Evolutionary conservation across 2,113 vertebrate genomes (phyloP).

Genomic region (Myotis brandtii): DNA sequence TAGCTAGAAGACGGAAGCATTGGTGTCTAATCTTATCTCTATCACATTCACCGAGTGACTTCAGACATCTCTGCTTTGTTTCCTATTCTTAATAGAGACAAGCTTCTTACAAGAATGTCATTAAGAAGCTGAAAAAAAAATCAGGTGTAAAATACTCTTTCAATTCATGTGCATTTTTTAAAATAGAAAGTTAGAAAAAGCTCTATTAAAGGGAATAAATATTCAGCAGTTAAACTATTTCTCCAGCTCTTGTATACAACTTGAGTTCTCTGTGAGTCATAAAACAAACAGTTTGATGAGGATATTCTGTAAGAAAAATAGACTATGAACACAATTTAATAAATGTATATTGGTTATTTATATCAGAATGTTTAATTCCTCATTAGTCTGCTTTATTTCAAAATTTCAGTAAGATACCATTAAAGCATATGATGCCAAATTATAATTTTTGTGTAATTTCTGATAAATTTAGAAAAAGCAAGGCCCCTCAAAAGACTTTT

Average conservation of each 20-base stretch:
- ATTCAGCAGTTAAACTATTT: not conserved
- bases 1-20: not conserved
- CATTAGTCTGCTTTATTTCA: conserved; percentile 11
- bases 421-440: conserved; percentile 15
- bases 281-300: not conserved
- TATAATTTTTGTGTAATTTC: conserved; percentile 31
- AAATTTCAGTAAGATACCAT: conserved; percentile 1
- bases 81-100: not conserved
- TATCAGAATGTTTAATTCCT: conserved; percentile 35
- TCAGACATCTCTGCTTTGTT: not conserved
- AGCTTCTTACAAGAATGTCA: not conserved
- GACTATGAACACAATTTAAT: conserved; percentile 2
- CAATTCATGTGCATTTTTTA: conserved; percentile 7
- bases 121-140: not conserved
- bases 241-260: not conserved
- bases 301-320: conserved; percentile 37
- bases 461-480: conserved; percentile 25
- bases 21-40: not conserved
- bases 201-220: conserved; percentile 16
- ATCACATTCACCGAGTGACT: not conserved
- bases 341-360: conserved; percentile 27
- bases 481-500: conserved; percentile 1
- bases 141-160: too few relatives aligned
- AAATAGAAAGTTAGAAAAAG: conserved; percentile 19
- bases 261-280: not conserved